Base-by-base conservation (phyloP, 1,140 invertebrate genomes). In the Adelges cooleyi region DNA sequence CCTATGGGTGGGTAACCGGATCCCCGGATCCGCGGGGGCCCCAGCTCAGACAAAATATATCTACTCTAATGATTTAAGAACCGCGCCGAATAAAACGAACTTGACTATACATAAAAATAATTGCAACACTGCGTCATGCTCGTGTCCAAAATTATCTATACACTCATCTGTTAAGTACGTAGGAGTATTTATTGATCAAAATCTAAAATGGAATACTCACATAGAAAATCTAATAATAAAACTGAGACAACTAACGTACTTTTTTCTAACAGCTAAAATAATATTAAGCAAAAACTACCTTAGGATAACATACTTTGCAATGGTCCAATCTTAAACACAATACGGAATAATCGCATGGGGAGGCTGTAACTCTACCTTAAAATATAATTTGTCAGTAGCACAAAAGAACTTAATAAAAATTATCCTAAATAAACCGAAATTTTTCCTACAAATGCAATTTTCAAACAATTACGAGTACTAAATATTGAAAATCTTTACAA, bases 401-500 rank as follows among this genome's bases (percentile, higher is more conserved):
- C 25, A 51, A 51, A 51, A 51, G 2, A 51, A 29, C 18, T 11
- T 51, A 51, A 51, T 51, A 29, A 51, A 29, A 51, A 51, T 51
- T 2, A 29, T 29, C n/a, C 29, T 51, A 51, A 29, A 9, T n/a
- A 51, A 51, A 51, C 25, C 49, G 5, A 50, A 50, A n/a, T 15
- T 29, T 27, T 29, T 18, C 25, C 49, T 27, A 18, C 49, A 51
- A 29, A 17, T n/a, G 25, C 25, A 9, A 9, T 51, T n/a, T 29
- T 51, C 8, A 51, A 51, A 51, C n/a, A 17, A 51, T 51, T 29
- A 17, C 13, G 49, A 51, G 49, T 29, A 27, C 25, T 51, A 0
- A 2, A 51, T 0, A 27, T 51, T 17, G 49, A 51, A 15, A 51
- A 27, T 2, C n/a, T 51, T 17, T 51, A 27, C 5, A 51, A 29